Conservation (phyloP, 1,140 invertebrate genomes). For the Drosophila yakuba region DNA sequence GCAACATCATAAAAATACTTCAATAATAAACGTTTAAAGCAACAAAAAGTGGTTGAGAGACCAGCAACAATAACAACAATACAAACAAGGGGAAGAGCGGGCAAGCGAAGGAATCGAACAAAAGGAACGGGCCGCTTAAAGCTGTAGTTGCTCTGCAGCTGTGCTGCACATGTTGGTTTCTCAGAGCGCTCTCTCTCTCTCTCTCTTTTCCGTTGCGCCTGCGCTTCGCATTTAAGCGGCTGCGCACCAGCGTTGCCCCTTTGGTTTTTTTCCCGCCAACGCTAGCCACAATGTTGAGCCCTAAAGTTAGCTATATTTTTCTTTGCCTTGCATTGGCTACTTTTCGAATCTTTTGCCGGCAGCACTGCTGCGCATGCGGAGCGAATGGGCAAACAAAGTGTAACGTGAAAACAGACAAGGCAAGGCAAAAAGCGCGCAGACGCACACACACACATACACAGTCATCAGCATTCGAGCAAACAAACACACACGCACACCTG, state of each 20-base stretch:
- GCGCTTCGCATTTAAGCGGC: constrained; percentile 34
- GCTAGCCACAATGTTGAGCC: not conserved
- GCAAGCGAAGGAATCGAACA: constrained; percentile 63
- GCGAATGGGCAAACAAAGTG: constrained; percentile 81
- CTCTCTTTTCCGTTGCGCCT: constrained; percentile 14
- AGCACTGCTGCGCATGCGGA: constrained; percentile 71
- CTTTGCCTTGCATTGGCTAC: not conserved
- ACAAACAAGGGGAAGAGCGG: constrained; percentile 44
- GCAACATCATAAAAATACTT: constrained; percentile 80
- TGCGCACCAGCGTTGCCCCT: constrained; percentile 57
- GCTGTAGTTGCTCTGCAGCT: constrained; percentile 59
- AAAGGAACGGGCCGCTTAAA: constrained; percentile 68
- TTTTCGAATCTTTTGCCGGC: not conserved
- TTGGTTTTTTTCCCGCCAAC: not conserved
- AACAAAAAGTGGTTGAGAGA: constrained; percentile 73
- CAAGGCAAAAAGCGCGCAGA: constrained; percentile 51
- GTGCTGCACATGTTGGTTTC: constrained; percentile 69
- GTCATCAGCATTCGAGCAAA: not conserved
- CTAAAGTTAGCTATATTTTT: not conserved
- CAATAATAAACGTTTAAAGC: constrained; percentile 77
- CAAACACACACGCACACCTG: constrained; percentile 36
- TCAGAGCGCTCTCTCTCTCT: constrained; percentile 8
- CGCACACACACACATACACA: constrained; percentile 12
- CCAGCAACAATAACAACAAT: constrained; percentile 37
- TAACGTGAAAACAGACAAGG: constrained; percentile 72